A percentile compares a stretch with the other conserved stretches of the same genome.
These are phyloP conservation scores for Arvicola amphibius DNA, from an alignment of 2,797 vertebrate species.

Conservation along the genomic window DNA sequence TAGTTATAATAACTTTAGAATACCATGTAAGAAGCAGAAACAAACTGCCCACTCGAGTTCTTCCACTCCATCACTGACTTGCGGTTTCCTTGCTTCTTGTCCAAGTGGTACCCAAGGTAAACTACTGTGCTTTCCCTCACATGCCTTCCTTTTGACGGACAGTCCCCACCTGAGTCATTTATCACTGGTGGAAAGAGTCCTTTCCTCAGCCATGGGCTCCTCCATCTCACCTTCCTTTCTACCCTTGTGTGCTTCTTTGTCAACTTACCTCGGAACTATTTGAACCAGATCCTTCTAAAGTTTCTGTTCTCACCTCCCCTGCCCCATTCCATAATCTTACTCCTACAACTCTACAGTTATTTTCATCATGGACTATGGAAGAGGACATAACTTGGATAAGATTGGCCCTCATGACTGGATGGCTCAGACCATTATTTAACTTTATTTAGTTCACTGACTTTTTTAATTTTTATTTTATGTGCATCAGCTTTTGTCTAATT, in stretches of 20 bases:
- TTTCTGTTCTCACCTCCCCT: neutral
- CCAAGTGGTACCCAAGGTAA: neutral
- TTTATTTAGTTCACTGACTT: neutral
- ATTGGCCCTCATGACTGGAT: neutral
- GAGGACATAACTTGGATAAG: neutral
- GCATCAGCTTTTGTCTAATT: neutral
- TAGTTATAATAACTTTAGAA: slow-evolving; percentile 45
- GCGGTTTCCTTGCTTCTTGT: neutral
- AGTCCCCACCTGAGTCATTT: neutral
- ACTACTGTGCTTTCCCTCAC: neutral
- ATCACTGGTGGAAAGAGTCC: neutral
- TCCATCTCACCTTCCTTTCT: neutral
- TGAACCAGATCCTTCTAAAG: neutral
- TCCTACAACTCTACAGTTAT: neutral
- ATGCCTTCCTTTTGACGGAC: neutral
- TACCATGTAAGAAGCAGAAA: slow-evolving; percentile 60
- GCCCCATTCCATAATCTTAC: neutral
- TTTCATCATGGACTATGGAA: slow-evolving; percentile 3
- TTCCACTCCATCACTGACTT: neutral
- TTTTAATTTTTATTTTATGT: neutral
- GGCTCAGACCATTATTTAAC: neutral
- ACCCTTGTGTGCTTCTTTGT: neutral
- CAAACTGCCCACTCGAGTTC: neutral
- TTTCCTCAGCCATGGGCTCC: neutral
- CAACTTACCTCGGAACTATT: neutral